Percentiles rank a stretch among this genome's conserved stretches.
Conservation (phyloP, 2,888 invertebrate species). For the Eristalinus sepulchralis region DNA sequence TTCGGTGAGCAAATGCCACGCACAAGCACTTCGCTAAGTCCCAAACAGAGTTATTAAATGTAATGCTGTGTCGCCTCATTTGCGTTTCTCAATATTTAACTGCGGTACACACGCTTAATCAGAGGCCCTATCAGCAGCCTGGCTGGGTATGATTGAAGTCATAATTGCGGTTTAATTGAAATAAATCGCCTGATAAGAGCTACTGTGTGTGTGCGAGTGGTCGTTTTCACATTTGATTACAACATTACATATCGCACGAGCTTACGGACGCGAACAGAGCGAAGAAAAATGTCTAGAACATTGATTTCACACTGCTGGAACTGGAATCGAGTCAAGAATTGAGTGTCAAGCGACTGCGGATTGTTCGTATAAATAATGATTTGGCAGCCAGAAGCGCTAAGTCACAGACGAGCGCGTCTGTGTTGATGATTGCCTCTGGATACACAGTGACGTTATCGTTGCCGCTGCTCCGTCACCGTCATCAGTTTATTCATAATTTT, state of each 20-base stretch:
- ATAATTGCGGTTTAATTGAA: constrained; percentile 71
- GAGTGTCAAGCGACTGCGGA: too few species aligned
- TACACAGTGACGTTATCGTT: too few species aligned
- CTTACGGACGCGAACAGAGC: neutral
- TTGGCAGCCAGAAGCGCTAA: too few species aligned
- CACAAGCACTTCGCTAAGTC: neutral
- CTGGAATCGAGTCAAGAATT: too few species aligned
- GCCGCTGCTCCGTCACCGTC: neutral
- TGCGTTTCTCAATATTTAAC: constrained; percentile 61
- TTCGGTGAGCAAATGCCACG: constrained; percentile 22
- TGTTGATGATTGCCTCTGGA: too few species aligned
- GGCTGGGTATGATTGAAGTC: constrained; percentile 62
- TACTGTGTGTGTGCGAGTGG: constrained; percentile 7
- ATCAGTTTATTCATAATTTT: neutral
- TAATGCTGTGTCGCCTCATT: constrained; percentile 58
- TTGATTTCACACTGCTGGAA: neutral
- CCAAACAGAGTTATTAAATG: constrained; percentile 16
- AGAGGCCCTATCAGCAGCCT: constrained; percentile 47
- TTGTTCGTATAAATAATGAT: neutral
- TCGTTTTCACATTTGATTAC: constrained; percentile 36
- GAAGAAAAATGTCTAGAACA: neutral
- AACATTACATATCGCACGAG: constrained; percentile 37
- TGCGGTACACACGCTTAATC: constrained; percentile 58
- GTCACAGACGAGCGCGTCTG: too few species aligned
- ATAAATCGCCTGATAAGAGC: constrained; percentile 66